Evolutionary conservation across 2,888 invertebrate species (phyloP).

Genomic region (Augiades crinisus): DNA sequence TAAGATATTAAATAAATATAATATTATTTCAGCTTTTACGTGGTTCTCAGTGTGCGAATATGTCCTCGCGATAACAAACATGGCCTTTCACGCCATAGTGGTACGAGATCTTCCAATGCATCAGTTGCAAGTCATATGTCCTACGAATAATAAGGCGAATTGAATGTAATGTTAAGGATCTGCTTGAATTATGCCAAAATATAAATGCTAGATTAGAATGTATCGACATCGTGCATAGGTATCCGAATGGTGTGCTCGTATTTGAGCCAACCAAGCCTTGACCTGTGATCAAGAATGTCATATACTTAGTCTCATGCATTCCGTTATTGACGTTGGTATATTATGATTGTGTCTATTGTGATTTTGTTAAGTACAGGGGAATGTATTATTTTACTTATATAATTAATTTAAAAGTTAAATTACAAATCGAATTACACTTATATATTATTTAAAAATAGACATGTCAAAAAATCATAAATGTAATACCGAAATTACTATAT

Average conservation of each 20-base stretch:
- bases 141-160: constrained; percentile 71
- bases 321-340: neutral
- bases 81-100: constrained; percentile 95
- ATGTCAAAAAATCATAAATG: too few species aligned
- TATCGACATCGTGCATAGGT: neutral
- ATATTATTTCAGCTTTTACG: constrained; percentile 89
- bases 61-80: constrained; percentile 94
- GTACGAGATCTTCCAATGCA: constrained; percentile 93
- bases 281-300: constrained; percentile 19
- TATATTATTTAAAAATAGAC: too few species aligned
- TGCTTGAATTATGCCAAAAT: constrained; percentile 6
- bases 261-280: constrained; percentile 7
- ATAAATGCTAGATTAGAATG: constrained; percentile 4
- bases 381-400: neutral
- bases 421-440: too few species aligned
- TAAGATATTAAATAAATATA: neutral
- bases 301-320: neutral
- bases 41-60: constrained; percentile 97
- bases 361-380: neutral
- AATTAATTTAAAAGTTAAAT: too few species aligned
- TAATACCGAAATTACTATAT: too few species aligned
- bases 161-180: constrained; percentile 35
- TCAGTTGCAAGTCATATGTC: constrained; percentile 85
- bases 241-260: neutral
- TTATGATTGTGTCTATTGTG: neutral